Conservation (phyloP, 2,113 vertebrate genomes). For the Megaceryle torquata region DNA sequence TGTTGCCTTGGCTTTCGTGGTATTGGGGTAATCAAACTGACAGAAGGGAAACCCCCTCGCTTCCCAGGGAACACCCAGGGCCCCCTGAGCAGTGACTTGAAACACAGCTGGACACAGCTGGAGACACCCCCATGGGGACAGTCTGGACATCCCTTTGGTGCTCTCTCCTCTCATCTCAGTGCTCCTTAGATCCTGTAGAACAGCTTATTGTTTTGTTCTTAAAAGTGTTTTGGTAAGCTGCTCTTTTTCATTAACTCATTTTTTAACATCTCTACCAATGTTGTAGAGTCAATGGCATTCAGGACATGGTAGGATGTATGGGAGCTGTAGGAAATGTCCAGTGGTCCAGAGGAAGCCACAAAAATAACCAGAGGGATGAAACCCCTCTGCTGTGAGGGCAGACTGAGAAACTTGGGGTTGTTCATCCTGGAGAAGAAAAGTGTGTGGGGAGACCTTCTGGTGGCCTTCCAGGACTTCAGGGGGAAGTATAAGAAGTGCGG, state of each 20-base stretch:
- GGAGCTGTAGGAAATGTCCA: background rate
- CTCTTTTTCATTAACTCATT: background rate
- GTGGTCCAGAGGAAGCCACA: background rate
- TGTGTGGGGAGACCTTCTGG: background rate
- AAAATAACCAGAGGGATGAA: background rate
- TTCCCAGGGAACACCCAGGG: background rate
- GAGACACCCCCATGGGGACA: background rate
- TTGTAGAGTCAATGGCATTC: rapidly evolving
- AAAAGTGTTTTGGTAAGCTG: background rate
- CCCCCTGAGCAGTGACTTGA: background rate
- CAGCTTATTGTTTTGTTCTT: rapidly evolving
- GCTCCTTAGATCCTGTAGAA: background rate
- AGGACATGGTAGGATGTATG: background rate
- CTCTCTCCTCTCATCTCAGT: background rate
- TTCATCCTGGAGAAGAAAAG: background rate
- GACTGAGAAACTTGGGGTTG: background rate
- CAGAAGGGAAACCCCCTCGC: background rate
- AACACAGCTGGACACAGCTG: background rate
- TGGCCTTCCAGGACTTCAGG: background rate
- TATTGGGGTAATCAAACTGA: background rate
- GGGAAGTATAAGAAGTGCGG: background rate
- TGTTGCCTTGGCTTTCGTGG: background rate
- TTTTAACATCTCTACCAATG: background rate
- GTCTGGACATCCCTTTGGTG: background rate
- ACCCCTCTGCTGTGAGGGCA: background rate